Conservation (phyloP, 2,113 vertebrate genomes). For the Willisornis vidua region DNA sequence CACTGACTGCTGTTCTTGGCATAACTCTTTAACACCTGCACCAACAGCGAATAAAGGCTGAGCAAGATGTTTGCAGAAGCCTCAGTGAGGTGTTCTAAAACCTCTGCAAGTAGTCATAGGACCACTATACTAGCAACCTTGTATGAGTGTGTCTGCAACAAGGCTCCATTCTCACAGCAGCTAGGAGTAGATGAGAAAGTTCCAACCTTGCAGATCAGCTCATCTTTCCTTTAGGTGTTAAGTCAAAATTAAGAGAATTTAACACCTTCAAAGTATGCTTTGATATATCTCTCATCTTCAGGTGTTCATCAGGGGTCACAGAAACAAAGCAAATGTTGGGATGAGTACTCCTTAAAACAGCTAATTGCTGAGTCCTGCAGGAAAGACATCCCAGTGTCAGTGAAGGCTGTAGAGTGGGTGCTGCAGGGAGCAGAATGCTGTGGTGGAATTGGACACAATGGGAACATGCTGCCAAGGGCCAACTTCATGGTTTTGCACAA, state of each 20-base stretch:
- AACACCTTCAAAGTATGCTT: neutral
- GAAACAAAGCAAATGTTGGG: neutral
- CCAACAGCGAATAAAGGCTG: neutral
- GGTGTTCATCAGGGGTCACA: neutral
- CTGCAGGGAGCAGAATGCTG: constrained; percentile 13
- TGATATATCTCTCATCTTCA: neutral
- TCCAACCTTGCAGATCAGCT: neutral
- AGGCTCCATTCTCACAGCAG: neutral
- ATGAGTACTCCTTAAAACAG: neutral
- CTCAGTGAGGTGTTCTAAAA: neutral
- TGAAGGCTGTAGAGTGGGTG: neutral
- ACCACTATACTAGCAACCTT: neutral
- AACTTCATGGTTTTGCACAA: constrained; percentile 21
- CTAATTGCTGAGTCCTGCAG: neutral
- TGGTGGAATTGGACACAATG: constrained; percentile 24
- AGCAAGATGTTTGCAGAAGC: neutral
- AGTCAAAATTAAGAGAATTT: neutral
- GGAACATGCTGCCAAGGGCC: neutral
- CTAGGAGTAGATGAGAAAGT: neutral
- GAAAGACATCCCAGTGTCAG: neutral
- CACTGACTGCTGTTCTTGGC: neutral
- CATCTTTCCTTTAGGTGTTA: neutral
- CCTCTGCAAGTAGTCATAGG: neutral
- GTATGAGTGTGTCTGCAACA: neutral
- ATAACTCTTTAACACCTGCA: neutral